These are phyloP conservation scores for Silurus lanzhouensis DNA, from an alignment of 2,797 vertebrate genomes.

Conservation along the genomic window DNA sequence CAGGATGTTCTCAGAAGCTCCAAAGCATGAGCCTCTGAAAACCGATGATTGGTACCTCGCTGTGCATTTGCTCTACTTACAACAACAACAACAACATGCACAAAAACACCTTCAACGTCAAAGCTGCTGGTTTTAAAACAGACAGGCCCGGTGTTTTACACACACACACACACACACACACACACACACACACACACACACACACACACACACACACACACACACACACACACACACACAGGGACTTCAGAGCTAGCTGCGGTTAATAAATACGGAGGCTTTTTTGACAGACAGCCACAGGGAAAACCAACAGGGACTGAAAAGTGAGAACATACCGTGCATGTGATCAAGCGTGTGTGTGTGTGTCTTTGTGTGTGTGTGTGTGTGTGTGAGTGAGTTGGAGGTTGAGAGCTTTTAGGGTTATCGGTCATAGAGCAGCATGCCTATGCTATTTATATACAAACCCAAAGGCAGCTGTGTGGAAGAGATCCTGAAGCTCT, in stretches of 20 bases:
- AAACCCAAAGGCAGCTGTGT: constrained; percentile 30
- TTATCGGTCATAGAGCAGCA: background rate
- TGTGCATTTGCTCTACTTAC: background rate
- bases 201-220: too few species aligned
- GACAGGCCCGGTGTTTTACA: background rate
- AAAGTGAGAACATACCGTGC: constrained; percentile 13
- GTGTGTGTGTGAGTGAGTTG: constrained; percentile 29
- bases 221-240: too few species aligned
- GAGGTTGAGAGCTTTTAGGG: background rate
- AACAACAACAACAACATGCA: constrained; percentile 7
- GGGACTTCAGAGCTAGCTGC: background rate
- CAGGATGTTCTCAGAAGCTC: background rate
- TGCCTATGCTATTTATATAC: constrained; percentile 36
- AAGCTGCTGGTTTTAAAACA: background rate
- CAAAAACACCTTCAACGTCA: background rate
- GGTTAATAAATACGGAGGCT: background rate
- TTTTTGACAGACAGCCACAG: constrained; percentile 21
- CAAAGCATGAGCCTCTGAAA: background rate
- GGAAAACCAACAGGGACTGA: constrained; percentile 4
- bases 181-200: too few species aligned
- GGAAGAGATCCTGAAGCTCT: constrained; percentile 5
- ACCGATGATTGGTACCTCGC: background rate
- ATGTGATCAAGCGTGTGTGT: constrained; percentile 25
- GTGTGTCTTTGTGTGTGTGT: constrained; percentile 30
- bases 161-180: too few species aligned